Conservation (phyloP, 2,888 invertebrate genomes). For the Notodromas monacha region DNA sequence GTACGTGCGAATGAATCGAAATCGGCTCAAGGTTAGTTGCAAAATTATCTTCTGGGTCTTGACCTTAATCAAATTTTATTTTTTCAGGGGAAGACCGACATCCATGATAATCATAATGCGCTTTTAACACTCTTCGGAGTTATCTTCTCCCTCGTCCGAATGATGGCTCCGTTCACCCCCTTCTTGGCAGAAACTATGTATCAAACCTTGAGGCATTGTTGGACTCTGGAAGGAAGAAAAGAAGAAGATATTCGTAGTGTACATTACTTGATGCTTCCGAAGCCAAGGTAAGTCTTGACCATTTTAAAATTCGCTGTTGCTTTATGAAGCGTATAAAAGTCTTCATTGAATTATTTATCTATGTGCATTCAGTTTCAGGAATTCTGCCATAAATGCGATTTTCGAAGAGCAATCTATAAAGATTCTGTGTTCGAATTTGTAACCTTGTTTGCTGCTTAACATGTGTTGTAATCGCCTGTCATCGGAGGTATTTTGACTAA, state of each 20-base stretch:
- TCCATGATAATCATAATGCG: slow-evolving; percentile 44
- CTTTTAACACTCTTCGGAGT: slow-evolving; percentile 61
- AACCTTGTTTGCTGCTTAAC: no score
- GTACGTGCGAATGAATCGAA: slow-evolving; percentile 90
- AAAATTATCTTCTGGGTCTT: not conserved
- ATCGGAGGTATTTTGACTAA: no score
- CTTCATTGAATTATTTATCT: no score
- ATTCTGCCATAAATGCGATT: no score
- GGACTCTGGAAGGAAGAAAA: no score
- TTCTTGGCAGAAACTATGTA: slow-evolving; percentile 84
- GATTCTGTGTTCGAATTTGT: no score
- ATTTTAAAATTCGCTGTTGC: slow-evolving; percentile 7
- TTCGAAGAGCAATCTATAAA: no score
- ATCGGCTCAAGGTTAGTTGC: slow-evolving; percentile 36
- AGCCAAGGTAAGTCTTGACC: slow-evolving; percentile 19
- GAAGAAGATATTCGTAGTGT: slow-evolving; percentile 21
- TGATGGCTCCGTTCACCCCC: slow-evolving; percentile 93
- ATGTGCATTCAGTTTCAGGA: no score
- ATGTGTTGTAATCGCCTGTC: no score
- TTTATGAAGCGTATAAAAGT: no score
- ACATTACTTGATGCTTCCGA: slow-evolving; percentile 66
- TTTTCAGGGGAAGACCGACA: slow-evolving; percentile 37
- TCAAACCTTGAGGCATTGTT: slow-evolving; percentile 39
- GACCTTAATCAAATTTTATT: no score
- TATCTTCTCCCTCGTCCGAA: slow-evolving; percentile 48